Evolutionary conservation across 2,888 invertebrate species (phyloP).

Genomic region (Unio delphinus): DNA sequence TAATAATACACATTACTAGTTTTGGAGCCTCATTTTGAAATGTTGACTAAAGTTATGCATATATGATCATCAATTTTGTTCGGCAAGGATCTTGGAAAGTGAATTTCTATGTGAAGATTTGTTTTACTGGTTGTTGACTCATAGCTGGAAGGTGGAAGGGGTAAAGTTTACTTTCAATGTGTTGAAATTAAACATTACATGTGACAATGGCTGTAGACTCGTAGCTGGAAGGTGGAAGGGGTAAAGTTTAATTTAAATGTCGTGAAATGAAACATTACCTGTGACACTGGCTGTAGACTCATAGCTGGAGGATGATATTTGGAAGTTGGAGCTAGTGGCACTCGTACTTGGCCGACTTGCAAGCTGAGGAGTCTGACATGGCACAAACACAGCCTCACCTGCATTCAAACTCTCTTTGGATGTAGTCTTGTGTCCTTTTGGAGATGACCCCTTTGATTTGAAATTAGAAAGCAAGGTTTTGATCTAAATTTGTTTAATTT

Average conservation of each 20-base stretch:
- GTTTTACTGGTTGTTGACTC: too few relatives aligned
- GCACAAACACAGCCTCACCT: slow-evolving; percentile 64
- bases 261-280: slow-evolving; percentile 30
- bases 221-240: slow-evolving; percentile 41
- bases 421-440: slow-evolving; percentile 56
- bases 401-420: slow-evolving; percentile 40
- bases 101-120: too few relatives aligned
- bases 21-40: too few relatives aligned
- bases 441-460: slow-evolving; percentile 50
- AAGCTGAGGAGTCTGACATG: slow-evolving; percentile 51
- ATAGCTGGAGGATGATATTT: slow-evolving; percentile 68
- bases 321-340: slow-evolving; percentile 69
- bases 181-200: slow-evolving; percentile 30
- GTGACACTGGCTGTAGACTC: slow-evolving; percentile 61
- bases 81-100: too few relatives aligned
- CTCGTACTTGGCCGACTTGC: slow-evolving; percentile 66
- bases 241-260: too few relatives aligned
- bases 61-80: too few relatives aligned
- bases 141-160: too few relatives aligned
- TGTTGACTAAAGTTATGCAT: too few relatives aligned
- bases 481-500: neutral
- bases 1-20: too few relatives aligned
- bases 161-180: too few relatives aligned
- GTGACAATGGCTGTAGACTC: slow-evolving; percentile 61
- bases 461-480: neutral